Evolutionary conservation across 2,888 invertebrate genomes (phyloP), one percentile per base, ranked within the genome.

Genomic region (Agrotis ipsilon): DNA sequence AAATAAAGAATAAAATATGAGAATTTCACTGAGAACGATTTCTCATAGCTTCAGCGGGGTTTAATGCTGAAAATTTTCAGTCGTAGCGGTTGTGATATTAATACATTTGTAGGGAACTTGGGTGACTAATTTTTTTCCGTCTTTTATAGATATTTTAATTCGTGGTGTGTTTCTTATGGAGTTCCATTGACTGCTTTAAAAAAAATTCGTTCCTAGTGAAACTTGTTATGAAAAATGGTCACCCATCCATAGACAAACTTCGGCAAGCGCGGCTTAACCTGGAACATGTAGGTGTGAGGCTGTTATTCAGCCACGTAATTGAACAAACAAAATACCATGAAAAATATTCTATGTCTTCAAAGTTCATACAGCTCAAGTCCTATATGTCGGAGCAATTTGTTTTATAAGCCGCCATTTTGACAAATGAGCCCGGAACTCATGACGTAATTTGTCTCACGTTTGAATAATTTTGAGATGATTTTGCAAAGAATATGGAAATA

Each of bases 41-140:
- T 89, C 84, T 90, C 86, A 87, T 83, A 71, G 82, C 81, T 85
- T 83, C 85, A 85, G 86, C 82, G 69, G 78, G 80, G 78, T 83
- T 88, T 90, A 90, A 90, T 88, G 84, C 86, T 89, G 88, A 89
- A 90, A 91, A 91, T 90, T 90, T 86, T 81, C 85, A 86, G 86
- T 86, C 59, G 82, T 81, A 82, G 85, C 78, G 82, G 82, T 83
- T 82, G 85, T 75, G 75, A 85, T 89, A 89, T 85, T 88, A 87
- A 89, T 89, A 86, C 80, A 88, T 89, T 85, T 80, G 82, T 80
- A 77, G 78, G 70, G 59, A 78, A 81, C 73, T 75, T 74, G 69
- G 59, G 66, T 81, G 70, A 79, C 76, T 83, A 83, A 83, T 85
- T 78, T 68, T n/a, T 59, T 61, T 21, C 57, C 55, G 57, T 77